Base-by-base conservation (phyloP, 2,888 invertebrate species). In the Chaetoderma sp. region DNA sequence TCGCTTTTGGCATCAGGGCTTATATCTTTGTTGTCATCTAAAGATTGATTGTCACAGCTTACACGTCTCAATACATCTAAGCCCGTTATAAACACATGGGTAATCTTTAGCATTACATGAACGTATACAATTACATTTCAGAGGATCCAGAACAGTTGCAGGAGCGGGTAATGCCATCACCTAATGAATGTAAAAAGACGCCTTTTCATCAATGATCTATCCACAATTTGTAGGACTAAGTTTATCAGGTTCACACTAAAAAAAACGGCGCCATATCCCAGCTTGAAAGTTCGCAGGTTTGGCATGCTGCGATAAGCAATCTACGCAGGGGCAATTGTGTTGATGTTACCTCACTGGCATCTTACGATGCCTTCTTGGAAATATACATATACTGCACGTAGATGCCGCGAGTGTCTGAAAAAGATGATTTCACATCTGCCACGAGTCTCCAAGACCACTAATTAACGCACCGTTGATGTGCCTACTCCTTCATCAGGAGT, bases 271-370 rank as follows among this genome's bases (percentile, higher is more conserved):
- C 70, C 68, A 68, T 33, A 72, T 66, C 2, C 56, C 72, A 18
- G 63, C 59, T 39, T 72, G 72, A 47, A 72, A 72, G 61, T 71
- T 71, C 3, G 71, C 71, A 16, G 70, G 33, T 13, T 23, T 18
- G 10, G 36, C 30, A 30, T 70, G 72, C 36, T 65, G 36, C 25
- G 13, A n/a, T 27, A 68, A 44, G 27, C 59, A 32, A 39, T 63
- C 69, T 32, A 32, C 18, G 44, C 66, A 67, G 32, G 68, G 64
- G 71, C 25, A 72, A 60, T 55, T 63, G 58, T 21, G 44, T 23
- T 23, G 47, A 39, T 47, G 67, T 66, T n/a, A 68, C 45, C 30
- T 64, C 63, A 54, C 65, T 70, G 3, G 63, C 64, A 16, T 65
- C 47, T 27, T 10, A 49, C 23, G 45, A 27, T 21, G 49, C 25